Percentiles rank a stretch among this genome's conserved stretches.
These are phyloP conservation scores for Pandemis heparana DNA, from an alignment of 2,888 invertebrate species.

Conservation along the genomic window DNA sequence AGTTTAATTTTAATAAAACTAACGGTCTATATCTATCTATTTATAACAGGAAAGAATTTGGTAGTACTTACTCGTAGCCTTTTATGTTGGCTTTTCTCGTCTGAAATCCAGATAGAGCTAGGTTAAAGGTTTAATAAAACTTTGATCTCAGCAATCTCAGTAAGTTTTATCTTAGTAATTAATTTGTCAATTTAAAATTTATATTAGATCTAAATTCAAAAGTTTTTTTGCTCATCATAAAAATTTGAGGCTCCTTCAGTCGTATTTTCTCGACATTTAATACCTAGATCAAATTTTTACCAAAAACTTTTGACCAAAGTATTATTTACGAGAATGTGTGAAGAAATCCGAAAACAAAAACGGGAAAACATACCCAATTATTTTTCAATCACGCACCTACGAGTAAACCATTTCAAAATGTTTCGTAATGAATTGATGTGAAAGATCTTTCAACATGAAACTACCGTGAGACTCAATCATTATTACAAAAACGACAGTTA, in stretches of 20 bases:
- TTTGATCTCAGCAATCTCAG: background rate
- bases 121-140: background rate
- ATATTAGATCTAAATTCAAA: background rate
- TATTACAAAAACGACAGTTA: too few relatives aligned
- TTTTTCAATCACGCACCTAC: too few relatives aligned
- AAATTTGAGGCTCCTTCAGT: background rate
- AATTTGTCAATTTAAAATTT: background rate
- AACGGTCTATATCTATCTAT: background rate
- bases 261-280: too few relatives aligned
- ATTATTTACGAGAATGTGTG: too few relatives aligned
- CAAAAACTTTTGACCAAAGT: background rate
- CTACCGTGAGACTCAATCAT: too few relatives aligned
- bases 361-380: too few relatives aligned
- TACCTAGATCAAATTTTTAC: too few relatives aligned
- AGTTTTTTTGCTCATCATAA: background rate
- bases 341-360: too few relatives aligned
- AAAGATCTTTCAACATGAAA: too few relatives aligned
- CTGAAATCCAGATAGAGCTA: background rate
- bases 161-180: background rate
- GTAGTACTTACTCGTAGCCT: background rate
- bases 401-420: too few relatives aligned
- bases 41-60: background rate
- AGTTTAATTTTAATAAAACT: constrained; percentile 8
- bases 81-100: background rate
- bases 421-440: too few relatives aligned